Evolutionary conservation across 2,888 invertebrate genomes (phyloP).

Genomic region (Pandemis cinnamomeana): DNA sequence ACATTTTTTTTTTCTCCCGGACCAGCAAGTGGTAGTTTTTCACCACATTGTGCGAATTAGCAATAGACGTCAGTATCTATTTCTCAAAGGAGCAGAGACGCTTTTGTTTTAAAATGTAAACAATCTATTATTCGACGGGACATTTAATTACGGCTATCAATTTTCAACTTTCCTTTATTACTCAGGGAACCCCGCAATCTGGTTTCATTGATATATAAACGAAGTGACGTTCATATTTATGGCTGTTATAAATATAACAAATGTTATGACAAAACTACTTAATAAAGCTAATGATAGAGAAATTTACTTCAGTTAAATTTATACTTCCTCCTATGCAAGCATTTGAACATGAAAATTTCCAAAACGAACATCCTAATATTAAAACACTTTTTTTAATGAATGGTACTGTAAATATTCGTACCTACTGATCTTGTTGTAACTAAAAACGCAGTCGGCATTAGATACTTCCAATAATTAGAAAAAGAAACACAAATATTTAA

Average conservation of each 20-base stretch:
- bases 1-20: no score
- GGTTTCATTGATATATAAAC: background rate
- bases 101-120: constrained; percentile 40
- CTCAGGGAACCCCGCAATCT: constrained; percentile 21
- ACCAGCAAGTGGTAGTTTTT: no score
- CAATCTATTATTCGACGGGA: constrained; percentile 50
- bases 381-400: no score
- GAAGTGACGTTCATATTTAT: background rate
- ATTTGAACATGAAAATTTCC: no score
- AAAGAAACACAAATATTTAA: background rate
- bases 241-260: background rate
- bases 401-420: no score
- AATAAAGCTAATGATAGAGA: background rate
- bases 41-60: no score
- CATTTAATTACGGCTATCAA: constrained; percentile 54
- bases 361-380: no score
- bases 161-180: constrained; percentile 43
- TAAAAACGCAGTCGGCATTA: background rate
- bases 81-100: background rate
- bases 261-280: background rate
- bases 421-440: background rate
- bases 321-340: no score
- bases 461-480: background rate
- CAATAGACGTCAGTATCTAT: background rate
- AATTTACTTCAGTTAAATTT: no score